Percentiles rank a stretch among this genome's conserved stretches.
Conservation (phyloP, 2,888 invertebrate species). For the Brachyptera putata region DNA sequence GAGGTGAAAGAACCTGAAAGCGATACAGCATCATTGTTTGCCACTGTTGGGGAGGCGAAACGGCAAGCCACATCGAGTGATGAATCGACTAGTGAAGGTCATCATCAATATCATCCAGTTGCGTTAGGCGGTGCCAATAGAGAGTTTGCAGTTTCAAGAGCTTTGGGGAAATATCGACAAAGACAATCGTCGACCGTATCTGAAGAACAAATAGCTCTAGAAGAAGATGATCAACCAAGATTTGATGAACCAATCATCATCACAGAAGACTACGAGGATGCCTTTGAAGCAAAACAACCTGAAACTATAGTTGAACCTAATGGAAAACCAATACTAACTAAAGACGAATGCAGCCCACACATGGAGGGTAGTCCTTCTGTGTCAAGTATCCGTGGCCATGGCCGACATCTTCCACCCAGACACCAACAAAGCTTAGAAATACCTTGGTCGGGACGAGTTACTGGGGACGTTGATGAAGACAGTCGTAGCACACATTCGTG, state of each 20-base stretch:
- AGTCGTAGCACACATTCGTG: conserved; percentile 83
- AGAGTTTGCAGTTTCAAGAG: conserved; percentile 80
- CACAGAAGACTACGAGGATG: conserved; percentile 16
- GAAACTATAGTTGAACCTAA: background rate
- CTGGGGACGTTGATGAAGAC: conserved; percentile 67
- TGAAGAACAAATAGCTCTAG: conserved; percentile 58
- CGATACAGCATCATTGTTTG: conserved; percentile 53
- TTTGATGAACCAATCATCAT: conserved; percentile 20
- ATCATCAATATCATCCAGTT: conserved; percentile 51
- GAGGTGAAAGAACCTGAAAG: conserved; percentile 39
- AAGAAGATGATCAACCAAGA: conserved; percentile 45
- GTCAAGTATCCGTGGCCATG: conserved; percentile 54
- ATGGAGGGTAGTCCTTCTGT: conserved; percentile 64
- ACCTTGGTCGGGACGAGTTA: conserved; percentile 59
- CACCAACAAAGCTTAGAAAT: conserved; percentile 79
- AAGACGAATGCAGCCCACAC: conserved; percentile 14
- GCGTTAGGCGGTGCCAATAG: conserved; percentile 62
- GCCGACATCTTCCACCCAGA: conserved; percentile 51
- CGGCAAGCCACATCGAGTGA: conserved; percentile 53
- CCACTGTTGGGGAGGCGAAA: conserved; percentile 71
- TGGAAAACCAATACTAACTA: background rate
- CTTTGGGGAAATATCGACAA: conserved; percentile 73
- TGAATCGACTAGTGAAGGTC: conserved; percentile 45
- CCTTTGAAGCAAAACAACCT: conserved; percentile 4
- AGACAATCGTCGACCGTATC: conserved; percentile 66